Percentiles rank a stretch among this genome's conserved stretches.
Conservation (phyloP, 2,888 invertebrate genomes). For the Mythimna albipuncta region DNA sequence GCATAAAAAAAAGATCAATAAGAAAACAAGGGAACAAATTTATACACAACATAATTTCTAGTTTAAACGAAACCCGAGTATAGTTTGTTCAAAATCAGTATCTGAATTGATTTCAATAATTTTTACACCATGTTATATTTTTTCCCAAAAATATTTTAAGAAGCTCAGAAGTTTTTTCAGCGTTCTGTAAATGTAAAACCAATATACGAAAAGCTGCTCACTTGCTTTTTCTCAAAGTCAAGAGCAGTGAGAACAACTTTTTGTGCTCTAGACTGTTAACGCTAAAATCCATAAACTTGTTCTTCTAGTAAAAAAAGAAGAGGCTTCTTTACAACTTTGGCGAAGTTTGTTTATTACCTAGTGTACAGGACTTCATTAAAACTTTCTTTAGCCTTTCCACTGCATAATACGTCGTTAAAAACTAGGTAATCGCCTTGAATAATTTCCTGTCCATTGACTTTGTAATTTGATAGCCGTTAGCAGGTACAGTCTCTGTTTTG, state of each 20-base stretch:
- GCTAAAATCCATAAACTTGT: conserved; percentile 58
- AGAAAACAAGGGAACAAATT: too few species aligned
- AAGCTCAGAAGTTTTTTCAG: too few species aligned
- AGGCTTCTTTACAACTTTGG: conserved; percentile 46
- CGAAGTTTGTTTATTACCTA: conserved; percentile 70
- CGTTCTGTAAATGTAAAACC: not conserved
- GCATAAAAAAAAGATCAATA: too few species aligned
- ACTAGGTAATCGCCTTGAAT: conserved; percentile 53
- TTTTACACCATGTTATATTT: too few species aligned
- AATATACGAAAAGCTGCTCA: not conserved
- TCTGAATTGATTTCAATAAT: too few species aligned
- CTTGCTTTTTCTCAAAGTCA: conserved; percentile 6
- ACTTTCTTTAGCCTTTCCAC: conserved; percentile 65
- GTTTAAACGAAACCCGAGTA: too few species aligned
- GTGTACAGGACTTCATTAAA: conserved; percentile 70
- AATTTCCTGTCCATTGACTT: conserved; percentile 51
- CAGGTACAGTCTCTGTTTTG: conserved; percentile 46
- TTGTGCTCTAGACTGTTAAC: conserved; percentile 51
- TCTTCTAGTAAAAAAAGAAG: conserved; percentile 50
- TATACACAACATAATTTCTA: too few species aligned
- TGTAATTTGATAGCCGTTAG: conserved; percentile 55
- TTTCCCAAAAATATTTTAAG: too few species aligned
- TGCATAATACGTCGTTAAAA: conserved; percentile 65
- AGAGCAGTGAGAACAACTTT: conserved; percentile 25
- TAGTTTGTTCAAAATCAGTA: too few species aligned